Base-by-base conservation (phyloP, 37 sponge, comb jelly and placozoan genomes). In the Lycopodina hypogea region DNA sequence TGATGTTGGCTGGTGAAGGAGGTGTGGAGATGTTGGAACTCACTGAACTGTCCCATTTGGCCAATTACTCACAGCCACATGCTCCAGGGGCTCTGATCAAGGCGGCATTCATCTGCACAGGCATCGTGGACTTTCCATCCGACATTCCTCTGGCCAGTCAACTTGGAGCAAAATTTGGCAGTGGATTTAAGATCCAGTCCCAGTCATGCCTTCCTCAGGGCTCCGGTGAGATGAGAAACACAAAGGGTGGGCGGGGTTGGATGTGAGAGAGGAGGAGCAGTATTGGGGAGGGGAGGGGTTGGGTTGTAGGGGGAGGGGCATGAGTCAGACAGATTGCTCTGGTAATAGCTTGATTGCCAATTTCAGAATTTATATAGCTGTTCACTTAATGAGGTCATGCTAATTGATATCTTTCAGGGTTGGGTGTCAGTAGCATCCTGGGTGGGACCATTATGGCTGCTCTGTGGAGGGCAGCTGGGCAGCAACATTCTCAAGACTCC, bases 351-450 rank as follows among this genome's bases (percentile, higher is more conserved):
- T n/a, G n/a, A n/a, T n/a, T n/a, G n/a, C n/a, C n/a, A n/a, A n/a
- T n/a, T 53, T 53, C 55, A 53, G 17, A 53, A 19, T 12, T 63
- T 24, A 63, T 63, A 24, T 63, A n/a, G 22, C 22, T 15, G 9
- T 26, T 24, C 30, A 15, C 19, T 15, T 63, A 28, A 63, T 24
- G 19, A 24, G 11, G 17, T 21, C 37, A 37, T 67, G 37, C 8
- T 3, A 29, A 30, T 67, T 29, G 29, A 35, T 34, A 67, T 67
- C 36, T 36, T 56, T 34, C 70, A 91, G 94, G 94, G 40, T 57
- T 93, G 22, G 94, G 94, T 3, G 90, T 90, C 0, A 93, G 94
- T 55, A 83, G 91, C 28, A 93, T 93, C 42, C 79, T 93, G 14
- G 91, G 89, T 21, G 90, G 88, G n/a, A 74, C 65, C 61, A 80